Evolutionary conservation across 2,888 invertebrate species (phyloP).

Genomic region (Drosophila mimica): DNA sequence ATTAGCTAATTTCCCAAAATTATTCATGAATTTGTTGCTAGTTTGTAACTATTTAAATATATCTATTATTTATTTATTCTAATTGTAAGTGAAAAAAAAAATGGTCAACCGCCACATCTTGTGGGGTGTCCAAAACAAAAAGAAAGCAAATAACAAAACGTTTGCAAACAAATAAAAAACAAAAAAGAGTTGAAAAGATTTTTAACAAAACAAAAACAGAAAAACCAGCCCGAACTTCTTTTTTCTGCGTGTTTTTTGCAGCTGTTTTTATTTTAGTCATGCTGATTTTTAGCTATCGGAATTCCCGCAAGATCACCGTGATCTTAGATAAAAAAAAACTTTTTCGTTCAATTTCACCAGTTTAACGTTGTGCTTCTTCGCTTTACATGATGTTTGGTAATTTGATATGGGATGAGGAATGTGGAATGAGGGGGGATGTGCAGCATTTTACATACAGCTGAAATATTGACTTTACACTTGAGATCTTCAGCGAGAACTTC

Average conservation of each 20-base stretch:
- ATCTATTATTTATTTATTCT: conserved; percentile 76
- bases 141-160: conserved; percentile 60
- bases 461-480: conserved; percentile 58
- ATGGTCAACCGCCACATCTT: conserved; percentile 8
- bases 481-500: conserved; percentile 35
- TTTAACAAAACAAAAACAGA: conserved; percentile 48
- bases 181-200: conserved; percentile 52
- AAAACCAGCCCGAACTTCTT: conserved; percentile 26
- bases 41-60: conserved; percentile 63
- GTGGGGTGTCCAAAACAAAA: conserved; percentile 45
- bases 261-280: conserved; percentile 67
- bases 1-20: conserved; percentile 56
- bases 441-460: conserved; percentile 60
- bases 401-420: background rate
- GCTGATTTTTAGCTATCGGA: conserved; percentile 70
- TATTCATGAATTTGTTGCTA: conserved; percentile 58
- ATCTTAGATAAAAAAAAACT: conserved; percentile 54
- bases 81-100: conserved; percentile 53
- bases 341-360: conserved; percentile 68
- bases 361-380: conserved; percentile 28
- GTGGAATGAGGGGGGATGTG: background rate
- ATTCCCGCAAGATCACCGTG: conserved; percentile 63
- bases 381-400: conserved; percentile 34
- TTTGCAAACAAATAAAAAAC: conserved; percentile 38
- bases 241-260: conserved; percentile 11